Base-by-base conservation (phyloP, 1,140 invertebrate genomes). In the Drosophila hydei region DNA sequence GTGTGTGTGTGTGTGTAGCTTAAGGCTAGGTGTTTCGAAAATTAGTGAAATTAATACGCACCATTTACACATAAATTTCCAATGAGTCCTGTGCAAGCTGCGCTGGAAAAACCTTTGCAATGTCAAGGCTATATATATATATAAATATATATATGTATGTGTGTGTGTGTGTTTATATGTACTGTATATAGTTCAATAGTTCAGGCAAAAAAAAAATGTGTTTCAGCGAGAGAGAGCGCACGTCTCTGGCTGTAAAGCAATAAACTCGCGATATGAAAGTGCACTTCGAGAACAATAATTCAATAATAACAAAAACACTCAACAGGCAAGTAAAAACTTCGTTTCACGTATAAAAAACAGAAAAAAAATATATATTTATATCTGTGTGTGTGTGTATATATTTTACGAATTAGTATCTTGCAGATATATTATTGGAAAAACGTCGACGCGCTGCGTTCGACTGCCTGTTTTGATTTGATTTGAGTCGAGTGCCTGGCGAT, bases 391-490 rank as follows among this genome's bases (percentile, higher is more conserved):
- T 8, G 16, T 42, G 2, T 21, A 19, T 21, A 6, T 30, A 36
- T 33, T 33, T 33, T 23, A 27, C 62, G 40, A 48, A 38, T 55
- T 63, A 25, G 50, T 40, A 3, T 16, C 12, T 58, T 40, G 36
- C n/a, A 55, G 14, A 45, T 42, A 59, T 27, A 58, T 67, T 36
- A 50, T 64, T 65, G 56, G 45, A 38, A 48, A 65, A 78, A 55
- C 70, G 48, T 64, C 80, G 80, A 84, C 77, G 77, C 80, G 81
- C 50, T 87, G 81, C 61, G 77, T 84, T 84, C 72, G 80, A 45
- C 77, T 71, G 80, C 56, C 77, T 63, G 81, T 67, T 71, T 87
- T 80, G 80, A 84, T 84, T 84, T 84, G 80, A 84, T 80, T 84
- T 69, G 64, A 74, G 73, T 84, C 65, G 64, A 74, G 73, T 63